A percentile compares a stretch with the other conserved stretches of the same genome.
These are phyloP conservation scores for Puffinus mauretanicus DNA, from an alignment of 2,113 vertebrate species.

Conservation along the genomic window DNA sequence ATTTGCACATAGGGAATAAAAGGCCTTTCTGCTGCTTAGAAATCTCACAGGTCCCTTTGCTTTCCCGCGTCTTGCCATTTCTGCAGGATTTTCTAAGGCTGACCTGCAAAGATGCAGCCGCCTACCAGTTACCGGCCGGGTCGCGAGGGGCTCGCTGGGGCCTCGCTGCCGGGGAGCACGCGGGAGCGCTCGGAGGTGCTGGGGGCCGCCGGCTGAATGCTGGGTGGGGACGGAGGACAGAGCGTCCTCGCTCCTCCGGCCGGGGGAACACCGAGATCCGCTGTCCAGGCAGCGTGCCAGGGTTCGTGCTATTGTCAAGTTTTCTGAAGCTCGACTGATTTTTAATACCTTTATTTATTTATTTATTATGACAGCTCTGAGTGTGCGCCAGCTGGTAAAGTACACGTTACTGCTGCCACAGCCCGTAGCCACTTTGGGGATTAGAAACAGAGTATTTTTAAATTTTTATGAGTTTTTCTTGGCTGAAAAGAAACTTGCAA, in stretches of 20 bases:
- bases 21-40: not conserved
- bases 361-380: not conserved
- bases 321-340: not conserved
- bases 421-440: not conserved
- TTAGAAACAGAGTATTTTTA: not conserved
- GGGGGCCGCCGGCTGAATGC: not conserved
- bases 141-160: not conserved
- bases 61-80: accelerated
- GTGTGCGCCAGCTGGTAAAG: not conserved
- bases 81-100: not conserved
- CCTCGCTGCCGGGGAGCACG: too few relatives aligned
- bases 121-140: accelerated
- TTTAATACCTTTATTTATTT: not conserved
- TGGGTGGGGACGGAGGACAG: not conserved
- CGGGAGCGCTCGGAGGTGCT: not conserved
- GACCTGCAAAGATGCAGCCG: not conserved
- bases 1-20: not conserved
- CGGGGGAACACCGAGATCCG: accelerated
- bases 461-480: not conserved
- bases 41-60: not conserved
- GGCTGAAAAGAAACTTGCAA: not conserved
- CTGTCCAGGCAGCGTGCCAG: not conserved
- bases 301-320: not conserved
- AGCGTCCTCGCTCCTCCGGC: not conserved
- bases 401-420: not conserved